These are phyloP conservation scores for Drosophila algonquin DNA, from an alignment of 2,888 invertebrate species.

Conservation along the genomic window DNA sequence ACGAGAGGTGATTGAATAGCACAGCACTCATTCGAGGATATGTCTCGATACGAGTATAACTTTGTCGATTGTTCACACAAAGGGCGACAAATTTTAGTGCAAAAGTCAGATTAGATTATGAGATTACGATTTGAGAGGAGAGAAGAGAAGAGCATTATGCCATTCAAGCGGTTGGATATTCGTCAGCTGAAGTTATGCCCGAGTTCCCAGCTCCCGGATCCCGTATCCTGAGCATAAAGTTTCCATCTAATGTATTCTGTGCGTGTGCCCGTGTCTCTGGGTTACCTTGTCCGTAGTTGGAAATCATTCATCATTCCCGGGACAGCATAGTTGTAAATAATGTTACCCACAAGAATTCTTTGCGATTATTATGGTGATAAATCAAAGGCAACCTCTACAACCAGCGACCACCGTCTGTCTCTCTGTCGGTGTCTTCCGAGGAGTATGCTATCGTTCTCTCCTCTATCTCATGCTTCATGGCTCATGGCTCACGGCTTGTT, in stretches of 20 bases:
- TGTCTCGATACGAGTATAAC: too few relatives aligned
- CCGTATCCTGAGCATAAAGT: not conserved
- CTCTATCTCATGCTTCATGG: not conserved
- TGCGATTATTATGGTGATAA: constrained; percentile 79
- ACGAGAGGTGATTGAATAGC: too few relatives aligned
- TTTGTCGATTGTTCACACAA: too few relatives aligned
- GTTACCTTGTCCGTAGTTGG: constrained; percentile 39
- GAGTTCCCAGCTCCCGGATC: too few relatives aligned
- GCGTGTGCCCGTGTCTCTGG: not conserved
- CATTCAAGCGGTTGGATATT: not conserved
- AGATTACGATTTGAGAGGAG: not conserved
- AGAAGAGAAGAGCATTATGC: not conserved
- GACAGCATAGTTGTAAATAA: constrained; percentile 76
- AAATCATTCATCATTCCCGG: constrained; percentile 76
- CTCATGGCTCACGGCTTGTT: not conserved
- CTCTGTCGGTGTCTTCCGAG: not conserved
- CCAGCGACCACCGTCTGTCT: not conserved
- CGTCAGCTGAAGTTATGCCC: not conserved
- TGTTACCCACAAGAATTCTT: constrained; percentile 77
- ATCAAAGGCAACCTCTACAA: constrained; percentile 60
- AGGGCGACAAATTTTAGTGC: not conserved
- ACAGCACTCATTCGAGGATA: too few relatives aligned
- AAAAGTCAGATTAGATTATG: not conserved
- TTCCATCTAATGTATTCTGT: not conserved
- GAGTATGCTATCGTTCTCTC: not conserved